Evolutionary conservation across 2,113 vertebrate genomes (phyloP).

Genomic region (Nymphicus hollandicus): DNA sequence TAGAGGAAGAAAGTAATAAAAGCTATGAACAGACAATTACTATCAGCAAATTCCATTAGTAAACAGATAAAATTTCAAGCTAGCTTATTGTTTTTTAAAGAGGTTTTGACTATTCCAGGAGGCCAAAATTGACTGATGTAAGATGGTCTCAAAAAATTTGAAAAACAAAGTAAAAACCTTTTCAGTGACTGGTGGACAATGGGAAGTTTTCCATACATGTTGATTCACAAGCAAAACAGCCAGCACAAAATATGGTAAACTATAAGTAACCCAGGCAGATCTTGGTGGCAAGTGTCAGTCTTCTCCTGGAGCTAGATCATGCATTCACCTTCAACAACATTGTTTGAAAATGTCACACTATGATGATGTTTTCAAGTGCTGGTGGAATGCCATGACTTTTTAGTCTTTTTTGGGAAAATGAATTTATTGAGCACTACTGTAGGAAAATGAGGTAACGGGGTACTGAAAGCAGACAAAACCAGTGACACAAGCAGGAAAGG

Average conservation of each 20-base stretch:
- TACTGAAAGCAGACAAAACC: not conserved
- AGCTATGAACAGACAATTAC: not conserved
- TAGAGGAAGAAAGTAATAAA: conserved; percentile 18
- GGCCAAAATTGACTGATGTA: not conserved
- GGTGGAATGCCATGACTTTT: not conserved
- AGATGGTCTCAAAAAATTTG: not conserved
- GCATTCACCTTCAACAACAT: not conserved
- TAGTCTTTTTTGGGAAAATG: not conserved
- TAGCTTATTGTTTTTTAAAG: not conserved
- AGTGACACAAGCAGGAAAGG: not conserved
- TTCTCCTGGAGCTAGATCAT: not conserved
- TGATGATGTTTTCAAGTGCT: not conserved
- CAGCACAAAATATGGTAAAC: not conserved
- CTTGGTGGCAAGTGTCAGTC: not conserved
- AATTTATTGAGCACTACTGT: not conserved
- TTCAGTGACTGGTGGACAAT: not conserved
- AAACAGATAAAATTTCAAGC: conserved; percentile 8
- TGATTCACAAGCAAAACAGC: not conserved
- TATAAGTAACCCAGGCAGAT: not conserved
- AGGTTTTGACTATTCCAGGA: not conserved
- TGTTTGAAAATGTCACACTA: not conserved
- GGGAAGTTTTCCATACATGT: not conserved
- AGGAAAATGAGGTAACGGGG: not conserved
- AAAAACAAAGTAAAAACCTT: not conserved
- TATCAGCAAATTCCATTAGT: not conserved